Evolutionary conservation across 2,113 vertebrate species (phyloP).

Genomic region (Accipiter virgatus): DNA sequence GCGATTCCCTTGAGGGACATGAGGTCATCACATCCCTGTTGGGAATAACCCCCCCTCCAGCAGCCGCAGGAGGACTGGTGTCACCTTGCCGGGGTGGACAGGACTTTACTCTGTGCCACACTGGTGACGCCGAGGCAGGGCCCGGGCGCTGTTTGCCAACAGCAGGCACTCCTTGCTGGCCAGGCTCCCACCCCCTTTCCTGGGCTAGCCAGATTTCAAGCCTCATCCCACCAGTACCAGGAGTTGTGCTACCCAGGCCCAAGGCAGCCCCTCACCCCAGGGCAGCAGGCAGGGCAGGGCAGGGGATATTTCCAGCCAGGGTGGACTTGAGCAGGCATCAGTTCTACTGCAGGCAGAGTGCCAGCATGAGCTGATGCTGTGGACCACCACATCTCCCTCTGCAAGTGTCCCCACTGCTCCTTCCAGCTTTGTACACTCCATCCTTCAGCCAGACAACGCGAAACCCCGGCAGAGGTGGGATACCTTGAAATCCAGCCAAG

Average conservation of each 20-base stretch:
- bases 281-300: fast-evolving
- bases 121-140: not conserved
- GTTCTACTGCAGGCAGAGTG: not conserved
- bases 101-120: not conserved
- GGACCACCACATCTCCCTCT: not conserved
- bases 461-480: not conserved
- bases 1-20: not conserved
- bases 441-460: not conserved
- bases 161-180: not conserved
- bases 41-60: fast-evolving
- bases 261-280: not conserved
- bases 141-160: not conserved
- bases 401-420: fast-evolving
- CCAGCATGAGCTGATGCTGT: fast-evolving
- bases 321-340: not conserved
- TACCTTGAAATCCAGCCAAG: not conserved
- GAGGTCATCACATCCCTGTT: not conserved
- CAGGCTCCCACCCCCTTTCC: not conserved
- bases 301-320: not conserved
- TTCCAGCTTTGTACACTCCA: not conserved
- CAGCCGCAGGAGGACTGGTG: not conserved
- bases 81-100: fast-evolving
- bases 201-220: fast-evolving
- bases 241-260: not conserved
- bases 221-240: not conserved